phyloP scores from a whole-genome alignment of 2,888 invertebrate species.

The Thecophora atra region DNA sequence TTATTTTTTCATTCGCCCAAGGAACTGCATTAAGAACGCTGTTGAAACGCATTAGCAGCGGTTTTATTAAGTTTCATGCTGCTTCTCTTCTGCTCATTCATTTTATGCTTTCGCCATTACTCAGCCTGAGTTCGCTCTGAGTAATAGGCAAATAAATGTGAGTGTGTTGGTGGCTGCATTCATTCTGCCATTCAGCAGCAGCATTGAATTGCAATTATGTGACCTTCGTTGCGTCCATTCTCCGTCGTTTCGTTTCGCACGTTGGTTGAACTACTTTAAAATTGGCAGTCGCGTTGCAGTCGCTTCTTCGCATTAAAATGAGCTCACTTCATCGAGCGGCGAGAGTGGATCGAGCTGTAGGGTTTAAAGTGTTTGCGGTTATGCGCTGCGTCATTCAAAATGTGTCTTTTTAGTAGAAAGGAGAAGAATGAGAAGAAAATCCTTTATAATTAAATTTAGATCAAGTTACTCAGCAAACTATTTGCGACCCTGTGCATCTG shows the following conservation, averaged over 20 bases:
- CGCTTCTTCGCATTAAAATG: constrained; percentile 10
- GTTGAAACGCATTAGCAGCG: neutral
- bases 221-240: neutral
- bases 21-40: neutral
- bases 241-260: neutral
- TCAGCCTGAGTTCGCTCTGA: neutral
- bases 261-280: neutral
- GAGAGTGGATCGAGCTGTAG: neutral
- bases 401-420: neutral
- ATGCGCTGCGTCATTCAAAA: neutral
- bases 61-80: neutral
- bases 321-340: neutral
- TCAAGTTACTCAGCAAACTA: neutral
- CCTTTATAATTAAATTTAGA: neutral
- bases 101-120: neutral
- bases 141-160: neutral
- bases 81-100: neutral
- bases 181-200: neutral
- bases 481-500: neutral
- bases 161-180: neutral
- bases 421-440: neutral
- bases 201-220: neutral
- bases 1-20: neutral
- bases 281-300: neutral
- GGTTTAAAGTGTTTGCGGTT: neutral